Base-by-base conservation (phyloP, 2,888 invertebrate species). In the Drosophila fulvimacula region DNA sequence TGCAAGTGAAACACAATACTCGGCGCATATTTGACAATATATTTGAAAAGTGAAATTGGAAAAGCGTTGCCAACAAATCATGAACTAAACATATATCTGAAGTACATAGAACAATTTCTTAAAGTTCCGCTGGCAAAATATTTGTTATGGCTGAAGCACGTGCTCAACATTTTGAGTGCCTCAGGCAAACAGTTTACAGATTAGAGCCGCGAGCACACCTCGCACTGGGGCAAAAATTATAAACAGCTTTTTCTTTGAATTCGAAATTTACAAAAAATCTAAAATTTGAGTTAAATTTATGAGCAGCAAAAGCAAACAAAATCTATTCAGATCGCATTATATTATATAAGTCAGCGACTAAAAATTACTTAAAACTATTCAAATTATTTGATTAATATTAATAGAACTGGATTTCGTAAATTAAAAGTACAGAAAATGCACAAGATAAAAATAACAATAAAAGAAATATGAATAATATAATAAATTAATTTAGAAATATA, bases 141-240 rank as follows among this genome's bases (percentile, higher is more conserved):
- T 48, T 48, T 48, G 48, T 17, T 17, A 7, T 30, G 48, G 32
- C 1, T 48, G 48, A 48, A 48, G 32, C 65, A 65, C 66, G 65
- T 65, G 65, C 65, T 64, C 32, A 2, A 17, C n/a, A 5, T 19
- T 36, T 46, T 17, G 27, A 62, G 36, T 49, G 42, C 21, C 17
- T 44, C 21, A 17, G 24, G 19, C 19, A 64, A 64, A 42, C 38
- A 53, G 44, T 44, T 30, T 38, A 15, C 19, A 17, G 9, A 34
- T 27, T 51, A 34, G 19, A 21, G 27, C 51, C 21, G 41, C 13
- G 7, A 7, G 27, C 27, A 11, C 41, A 61, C n/a, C 39, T 10
- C 24, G 10, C 34, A 6, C 5, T 3, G 19, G 11, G 30, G 30
- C 11, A 3, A 19, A 48, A 48, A 48, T 32, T 30, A 32, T 48